Conservation (phyloP, 92 coral and sea anemone genomes). For the Siderastrea siderea region DNA sequence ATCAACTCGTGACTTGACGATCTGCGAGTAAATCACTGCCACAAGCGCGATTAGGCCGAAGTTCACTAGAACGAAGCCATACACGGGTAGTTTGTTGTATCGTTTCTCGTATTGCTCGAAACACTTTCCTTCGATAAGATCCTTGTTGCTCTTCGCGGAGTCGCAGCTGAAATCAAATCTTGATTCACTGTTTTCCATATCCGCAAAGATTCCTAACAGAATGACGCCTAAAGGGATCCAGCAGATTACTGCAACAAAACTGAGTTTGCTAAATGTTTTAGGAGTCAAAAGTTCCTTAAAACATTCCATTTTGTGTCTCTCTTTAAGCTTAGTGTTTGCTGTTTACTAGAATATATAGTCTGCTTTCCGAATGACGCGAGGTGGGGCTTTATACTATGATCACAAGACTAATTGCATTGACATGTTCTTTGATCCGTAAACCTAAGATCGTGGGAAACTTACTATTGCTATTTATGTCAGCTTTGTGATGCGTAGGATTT, state of each 20-base stretch:
- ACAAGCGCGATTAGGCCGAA: not conserved
- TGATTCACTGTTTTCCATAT: not conserved
- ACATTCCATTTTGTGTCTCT: not conserved
- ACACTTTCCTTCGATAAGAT: constrained; percentile 13
- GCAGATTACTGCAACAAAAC: not conserved
- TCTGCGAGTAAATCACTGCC: constrained; percentile 4
- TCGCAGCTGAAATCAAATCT: constrained; percentile 5
- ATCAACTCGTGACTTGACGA: constrained; percentile 3
- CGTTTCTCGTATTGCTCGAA: not conserved
- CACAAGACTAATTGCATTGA: no score
- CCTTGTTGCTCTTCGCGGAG: not conserved
- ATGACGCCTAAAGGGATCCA: not conserved
- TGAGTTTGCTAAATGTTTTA: not conserved
- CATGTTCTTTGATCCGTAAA: no score
- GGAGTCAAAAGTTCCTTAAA: not conserved
- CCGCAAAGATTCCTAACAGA: not conserved
- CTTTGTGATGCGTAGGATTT: no score
- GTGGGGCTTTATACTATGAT: no score
- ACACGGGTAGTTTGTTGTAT: not conserved
- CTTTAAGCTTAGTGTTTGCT: no score
- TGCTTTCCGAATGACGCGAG: no score
- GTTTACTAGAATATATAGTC: no score
- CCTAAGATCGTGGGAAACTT: no score
- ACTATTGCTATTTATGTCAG: no score
- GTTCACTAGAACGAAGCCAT: constrained; percentile 16